These are phyloP conservation scores for Bombylius discolor DNA, from an alignment of 2,888 invertebrate species.

Conservation along the genomic window DNA sequence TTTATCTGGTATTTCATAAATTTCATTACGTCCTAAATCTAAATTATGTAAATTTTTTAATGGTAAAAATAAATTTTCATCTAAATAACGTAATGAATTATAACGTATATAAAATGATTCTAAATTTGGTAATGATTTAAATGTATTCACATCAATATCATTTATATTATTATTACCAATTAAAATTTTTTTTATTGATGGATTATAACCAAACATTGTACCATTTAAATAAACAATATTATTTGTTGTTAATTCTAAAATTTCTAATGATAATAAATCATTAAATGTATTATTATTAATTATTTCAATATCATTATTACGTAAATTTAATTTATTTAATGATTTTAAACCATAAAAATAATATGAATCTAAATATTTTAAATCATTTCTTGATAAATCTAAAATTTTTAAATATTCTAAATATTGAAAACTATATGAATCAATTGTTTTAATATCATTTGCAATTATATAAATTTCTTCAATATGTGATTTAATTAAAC, in stretches of 20 bases:
- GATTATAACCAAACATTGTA: background rate
- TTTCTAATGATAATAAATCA: slow-evolving; percentile 21
- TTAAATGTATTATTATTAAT: slow-evolving; percentile 22
- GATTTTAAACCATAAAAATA: slow-evolving; percentile 21
- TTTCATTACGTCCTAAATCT: slow-evolving; percentile 25
- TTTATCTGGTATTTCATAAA: slow-evolving; percentile 21
- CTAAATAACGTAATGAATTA: slow-evolving; percentile 22
- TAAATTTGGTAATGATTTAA: slow-evolving; percentile 23
- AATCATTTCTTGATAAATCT: slow-evolving; percentile 25
- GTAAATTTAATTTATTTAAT: slow-evolving; percentile 23
- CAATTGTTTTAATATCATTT: slow-evolving; percentile 22
- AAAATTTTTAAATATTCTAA: slow-evolving; percentile 21
- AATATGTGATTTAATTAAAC: slow-evolving; percentile 17
- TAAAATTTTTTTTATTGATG: slow-evolving; percentile 23
- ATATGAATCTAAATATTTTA: slow-evolving; percentile 17
- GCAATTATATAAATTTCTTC: too few species aligned
- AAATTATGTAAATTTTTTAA: slow-evolving; percentile 26
- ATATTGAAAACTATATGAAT: slow-evolving; percentile 18
- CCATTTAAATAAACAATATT: slow-evolving; percentile 18
- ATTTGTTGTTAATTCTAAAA: slow-evolving; percentile 25
- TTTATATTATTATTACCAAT: slow-evolving; percentile 23
- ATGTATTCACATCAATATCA: slow-evolving; percentile 20
- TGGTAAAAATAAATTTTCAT: slow-evolving; percentile 25
- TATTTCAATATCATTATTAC: slow-evolving; percentile 24
- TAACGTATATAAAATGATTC: slow-evolving; percentile 27